phyloP scores from a whole-genome alignment of 2,888 invertebrate genomes.

The Plagodis dolabraria region DNA sequence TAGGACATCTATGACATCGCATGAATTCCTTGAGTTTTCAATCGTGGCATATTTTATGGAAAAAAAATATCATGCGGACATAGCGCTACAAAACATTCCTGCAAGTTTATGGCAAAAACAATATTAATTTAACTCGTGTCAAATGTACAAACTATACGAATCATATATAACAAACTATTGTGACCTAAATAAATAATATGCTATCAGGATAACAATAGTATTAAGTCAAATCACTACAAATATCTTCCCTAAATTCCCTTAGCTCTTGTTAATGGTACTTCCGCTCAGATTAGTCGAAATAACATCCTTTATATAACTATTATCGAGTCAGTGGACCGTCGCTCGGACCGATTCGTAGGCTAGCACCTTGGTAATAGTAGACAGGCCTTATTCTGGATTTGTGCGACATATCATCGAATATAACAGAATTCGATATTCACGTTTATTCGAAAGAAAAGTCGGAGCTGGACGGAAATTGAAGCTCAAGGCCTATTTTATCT shows the following conservation, averaged over 20 bases:
- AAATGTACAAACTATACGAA: no score
- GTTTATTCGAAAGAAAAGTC: not conserved
- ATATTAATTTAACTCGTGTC: no score
- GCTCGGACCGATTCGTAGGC: constrained; percentile 47
- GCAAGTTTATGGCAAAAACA: no score
- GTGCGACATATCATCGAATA: constrained; percentile 12
- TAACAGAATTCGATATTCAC: not conserved
- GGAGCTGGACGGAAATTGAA: not conserved
- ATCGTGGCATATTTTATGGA: no score
- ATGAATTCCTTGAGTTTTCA: no score
- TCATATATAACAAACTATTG: no score
- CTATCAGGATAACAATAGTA: no score
- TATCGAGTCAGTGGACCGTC: constrained; percentile 50
- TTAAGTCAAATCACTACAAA: not conserved
- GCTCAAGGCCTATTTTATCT: no score
- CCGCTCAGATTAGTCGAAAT: constrained; percentile 66
- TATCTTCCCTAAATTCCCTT: not conserved
- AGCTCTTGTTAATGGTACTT: constrained; percentile 38
- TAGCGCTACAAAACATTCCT: no score
- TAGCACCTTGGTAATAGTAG: constrained; percentile 61
- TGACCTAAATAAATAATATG: no score
- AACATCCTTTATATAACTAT: constrained; percentile 55
- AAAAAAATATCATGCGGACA: no score
- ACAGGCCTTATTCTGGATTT: constrained; percentile 41
- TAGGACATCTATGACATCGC: no score